These are phyloP conservation scores for Platalea minor DNA, from an alignment of 2,797 vertebrate species.

Conservation along the genomic window DNA sequence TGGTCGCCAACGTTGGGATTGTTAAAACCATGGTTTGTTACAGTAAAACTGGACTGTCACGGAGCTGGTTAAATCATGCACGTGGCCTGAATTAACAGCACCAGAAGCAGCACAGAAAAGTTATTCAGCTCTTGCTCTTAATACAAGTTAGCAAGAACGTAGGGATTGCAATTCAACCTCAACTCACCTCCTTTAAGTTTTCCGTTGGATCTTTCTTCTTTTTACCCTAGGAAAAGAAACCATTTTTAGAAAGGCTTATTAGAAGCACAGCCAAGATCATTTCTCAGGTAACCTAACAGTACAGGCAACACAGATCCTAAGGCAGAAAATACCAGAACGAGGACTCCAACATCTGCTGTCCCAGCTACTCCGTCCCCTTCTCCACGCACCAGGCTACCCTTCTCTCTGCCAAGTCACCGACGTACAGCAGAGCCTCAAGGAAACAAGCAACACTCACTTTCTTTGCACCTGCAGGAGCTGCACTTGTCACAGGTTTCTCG, in stretches of 20 bases:
- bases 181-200: slow-evolving; percentile 80
- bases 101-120: neutral
- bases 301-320: neutral
- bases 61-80: neutral
- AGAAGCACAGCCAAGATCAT: neutral
- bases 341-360: neutral
- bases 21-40: neutral
- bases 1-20: fast-evolving
- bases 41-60: fast-evolving
- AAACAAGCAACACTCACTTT: slow-evolving; percentile 38
- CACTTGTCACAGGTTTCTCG: neutral
- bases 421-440: neutral
- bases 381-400: neutral
- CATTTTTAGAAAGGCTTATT: neutral
- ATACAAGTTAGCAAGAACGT: fast-evolving
- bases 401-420: neutral
- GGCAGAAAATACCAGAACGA: neutral
- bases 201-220: slow-evolving; percentile 64
- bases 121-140: neutral
- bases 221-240: slow-evolving; percentile 68
- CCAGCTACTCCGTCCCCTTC: neutral
- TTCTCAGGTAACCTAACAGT: neutral
- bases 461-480: neutral
- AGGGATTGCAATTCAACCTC: neutral
- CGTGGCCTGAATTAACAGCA: neutral